These are phyloP conservation scores for Drosophila parvula DNA, from an alignment of 1,140 invertebrate species.

Conservation along the genomic window DNA sequence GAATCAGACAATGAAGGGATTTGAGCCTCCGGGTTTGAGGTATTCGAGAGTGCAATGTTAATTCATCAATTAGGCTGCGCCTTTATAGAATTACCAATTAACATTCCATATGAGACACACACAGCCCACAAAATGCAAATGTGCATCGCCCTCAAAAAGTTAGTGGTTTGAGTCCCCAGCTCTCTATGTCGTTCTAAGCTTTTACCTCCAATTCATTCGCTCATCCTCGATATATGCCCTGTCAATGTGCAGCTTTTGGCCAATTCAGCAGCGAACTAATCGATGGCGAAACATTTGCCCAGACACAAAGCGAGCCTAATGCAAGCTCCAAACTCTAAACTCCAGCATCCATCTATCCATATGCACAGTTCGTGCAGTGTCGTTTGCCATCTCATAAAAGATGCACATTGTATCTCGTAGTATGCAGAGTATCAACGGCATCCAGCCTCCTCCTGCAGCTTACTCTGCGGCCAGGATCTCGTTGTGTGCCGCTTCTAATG, in stretches of 20 bases:
- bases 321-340: slow-evolving; percentile 32
- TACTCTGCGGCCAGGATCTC: slow-evolving; percentile 62
- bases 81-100: slow-evolving; percentile 68
- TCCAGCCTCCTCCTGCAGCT: slow-evolving; percentile 35
- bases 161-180: slow-evolving; percentile 15
- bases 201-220: slow-evolving; percentile 30
- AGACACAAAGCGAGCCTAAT: slow-evolving; percentile 72
- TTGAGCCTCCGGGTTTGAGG: slow-evolving; percentile 20
- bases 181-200: slow-evolving; percentile 39
- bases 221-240: slow-evolving; percentile 5
- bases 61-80: slow-evolving; percentile 75
- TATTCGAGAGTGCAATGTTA: slow-evolving; percentile 57
- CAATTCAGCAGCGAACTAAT: slow-evolving; percentile 75
- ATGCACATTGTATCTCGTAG: slow-evolving; percentile 70
- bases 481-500: slow-evolving; percentile 71
- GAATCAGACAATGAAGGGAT: slow-evolving; percentile 25
- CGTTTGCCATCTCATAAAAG: slow-evolving; percentile 69
- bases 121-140: slow-evolving; percentile 62
- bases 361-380: slow-evolving; percentile 25
- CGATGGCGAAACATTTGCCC: slow-evolving; percentile 77
- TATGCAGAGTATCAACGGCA: slow-evolving; percentile 39
- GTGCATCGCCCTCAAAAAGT: slow-evolving; percentile 41
- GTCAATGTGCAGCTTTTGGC: slow-evolving; percentile 68
- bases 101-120: slow-evolving; percentile 28
- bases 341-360: slow-evolving; percentile 25